These are phyloP conservation scores for Drosophila subsilvestris DNA, from an alignment of 2,888 invertebrate species.

Conservation along the genomic window DNA sequence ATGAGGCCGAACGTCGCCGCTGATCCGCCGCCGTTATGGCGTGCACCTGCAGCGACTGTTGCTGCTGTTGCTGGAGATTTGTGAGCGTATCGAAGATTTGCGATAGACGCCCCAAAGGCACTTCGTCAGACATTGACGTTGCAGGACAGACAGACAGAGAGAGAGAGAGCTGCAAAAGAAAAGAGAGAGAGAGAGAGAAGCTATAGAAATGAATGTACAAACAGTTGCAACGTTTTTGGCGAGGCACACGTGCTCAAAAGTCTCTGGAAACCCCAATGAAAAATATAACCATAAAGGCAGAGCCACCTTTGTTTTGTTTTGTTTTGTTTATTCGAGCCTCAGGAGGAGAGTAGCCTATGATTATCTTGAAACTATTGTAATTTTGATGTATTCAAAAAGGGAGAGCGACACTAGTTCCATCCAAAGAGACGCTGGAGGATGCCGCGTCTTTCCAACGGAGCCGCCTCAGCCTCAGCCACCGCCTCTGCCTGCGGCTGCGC, in stretches of 20 bases:
- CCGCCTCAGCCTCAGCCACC: not conserved
- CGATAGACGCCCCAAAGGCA: constrained; percentile 89
- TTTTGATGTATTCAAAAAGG: too few relatives aligned
- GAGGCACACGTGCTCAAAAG: too few relatives aligned
- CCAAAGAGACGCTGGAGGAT: constrained; percentile 16
- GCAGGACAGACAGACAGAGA: constrained; percentile 5
- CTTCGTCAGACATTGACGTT: constrained; percentile 87
- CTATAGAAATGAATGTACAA: not conserved
- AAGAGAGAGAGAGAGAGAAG: not conserved
- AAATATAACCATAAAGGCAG: too few relatives aligned
- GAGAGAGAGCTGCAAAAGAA: not conserved
- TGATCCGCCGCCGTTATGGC: constrained; percentile 85
- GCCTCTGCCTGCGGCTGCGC: not conserved
- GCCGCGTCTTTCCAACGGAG: constrained; percentile 9
- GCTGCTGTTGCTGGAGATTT: constrained; percentile 88
- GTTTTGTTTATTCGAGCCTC: too few relatives aligned
- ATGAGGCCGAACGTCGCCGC: constrained; percentile 68
- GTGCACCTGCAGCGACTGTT: constrained; percentile 87
- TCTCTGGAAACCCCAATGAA: too few relatives aligned
- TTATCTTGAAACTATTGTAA: too few relatives aligned
- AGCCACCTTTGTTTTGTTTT: too few relatives aligned
- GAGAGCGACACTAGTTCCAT: not conserved
- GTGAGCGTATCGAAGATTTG: constrained; percentile 93
- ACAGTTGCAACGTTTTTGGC: too few relatives aligned
- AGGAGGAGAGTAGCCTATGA: too few relatives aligned